A percentile compares a stretch with the other conserved stretches of the same genome.
phyloP scores from a whole-genome alignment of 2,113 vertebrate genomes.

The Cryptomyrus ogoouensis region DNA sequence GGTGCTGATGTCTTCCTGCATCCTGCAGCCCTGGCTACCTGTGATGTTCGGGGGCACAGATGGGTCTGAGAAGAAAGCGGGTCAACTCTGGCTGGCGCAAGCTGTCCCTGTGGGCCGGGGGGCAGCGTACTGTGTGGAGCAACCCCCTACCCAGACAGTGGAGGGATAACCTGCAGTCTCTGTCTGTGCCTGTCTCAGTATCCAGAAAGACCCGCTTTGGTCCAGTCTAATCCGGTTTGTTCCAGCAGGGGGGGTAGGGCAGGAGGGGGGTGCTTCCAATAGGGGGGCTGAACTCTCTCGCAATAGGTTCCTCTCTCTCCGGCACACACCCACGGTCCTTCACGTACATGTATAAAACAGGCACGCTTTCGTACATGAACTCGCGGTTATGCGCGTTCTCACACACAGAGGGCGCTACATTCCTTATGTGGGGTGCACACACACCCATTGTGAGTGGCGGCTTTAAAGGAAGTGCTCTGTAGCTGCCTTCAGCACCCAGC shows the following conservation, averaged over 20 bases:
- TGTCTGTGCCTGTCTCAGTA: neutral
- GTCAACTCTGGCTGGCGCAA: neutral
- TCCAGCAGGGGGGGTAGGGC: neutral
- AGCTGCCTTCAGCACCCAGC: neutral
- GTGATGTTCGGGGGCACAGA: neutral
- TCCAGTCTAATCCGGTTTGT: conserved; percentile 7
- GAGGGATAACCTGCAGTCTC: neutral
- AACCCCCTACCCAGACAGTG: neutral
- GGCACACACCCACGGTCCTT: conserved; percentile 2
- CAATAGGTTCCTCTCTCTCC: conserved; percentile 9
- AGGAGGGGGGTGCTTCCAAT: neutral
- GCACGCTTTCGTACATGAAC: neutral
- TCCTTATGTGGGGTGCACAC: neutral
- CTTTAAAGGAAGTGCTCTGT: neutral
- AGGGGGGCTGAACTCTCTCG: conserved; percentile 36
- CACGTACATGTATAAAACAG: neutral
- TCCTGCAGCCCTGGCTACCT: neutral
- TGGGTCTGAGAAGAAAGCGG: neutral
- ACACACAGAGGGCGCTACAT: neutral
- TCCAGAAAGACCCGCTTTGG: neutral
- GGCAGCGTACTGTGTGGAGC: neutral
- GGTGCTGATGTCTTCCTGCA: neutral
- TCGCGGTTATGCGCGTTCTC: neutral
- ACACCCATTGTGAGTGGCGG: neutral
- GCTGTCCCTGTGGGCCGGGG: neutral